These are phyloP conservation scores for Ctenicera cuprea DNA, from an alignment of 2,888 invertebrate genomes.

Conservation along the genomic window DNA sequence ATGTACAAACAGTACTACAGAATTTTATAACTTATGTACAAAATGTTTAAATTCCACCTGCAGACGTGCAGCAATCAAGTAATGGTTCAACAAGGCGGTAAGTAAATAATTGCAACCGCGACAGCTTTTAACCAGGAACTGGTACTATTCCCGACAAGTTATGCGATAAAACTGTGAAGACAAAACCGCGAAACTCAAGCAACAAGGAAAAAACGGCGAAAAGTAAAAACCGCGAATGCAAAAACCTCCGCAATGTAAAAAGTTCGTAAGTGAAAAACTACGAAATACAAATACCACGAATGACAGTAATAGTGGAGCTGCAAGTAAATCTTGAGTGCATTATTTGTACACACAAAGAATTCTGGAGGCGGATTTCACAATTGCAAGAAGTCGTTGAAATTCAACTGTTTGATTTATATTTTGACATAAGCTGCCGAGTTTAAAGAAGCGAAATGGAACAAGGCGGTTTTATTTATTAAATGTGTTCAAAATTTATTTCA, in stretches of 20 bases:
- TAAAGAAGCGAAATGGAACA: no score
- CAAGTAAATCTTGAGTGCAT: slow-evolving; percentile 25
- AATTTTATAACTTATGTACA: neutral
- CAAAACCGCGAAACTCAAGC: slow-evolving; percentile 34
- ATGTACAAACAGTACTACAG: no score
- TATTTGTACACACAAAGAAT: slow-evolving; percentile 16
- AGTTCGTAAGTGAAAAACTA: slow-evolving; percentile 21
- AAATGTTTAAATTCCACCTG: neutral
- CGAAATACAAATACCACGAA: slow-evolving; percentile 31
- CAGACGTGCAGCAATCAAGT: neutral
- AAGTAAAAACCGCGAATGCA: slow-evolving; percentile 33
- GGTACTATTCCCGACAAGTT: slow-evolving; percentile 27
- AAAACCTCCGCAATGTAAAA: slow-evolving; percentile 25
- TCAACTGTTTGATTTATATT: neutral
- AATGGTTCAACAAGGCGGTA: slow-evolving; percentile 25
- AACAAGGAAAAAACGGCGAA: slow-evolving; percentile 30
- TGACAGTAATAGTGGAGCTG: slow-evolving; percentile 30
- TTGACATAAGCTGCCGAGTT: neutral
- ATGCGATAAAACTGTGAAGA: slow-evolving; percentile 35
- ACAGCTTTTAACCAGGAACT: slow-evolving; percentile 27
- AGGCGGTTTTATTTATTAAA: no score
- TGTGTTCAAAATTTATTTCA: no score
- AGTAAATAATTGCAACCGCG: slow-evolving; percentile 31
- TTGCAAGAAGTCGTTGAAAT: neutral
- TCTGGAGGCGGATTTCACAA: slow-evolving; percentile 17